A percentile compares a stretch with the other conserved stretches of the same genome.
phyloP scores from a whole-genome alignment of 2,113 vertebrate genomes.

The Megaceryle torquata region DNA sequence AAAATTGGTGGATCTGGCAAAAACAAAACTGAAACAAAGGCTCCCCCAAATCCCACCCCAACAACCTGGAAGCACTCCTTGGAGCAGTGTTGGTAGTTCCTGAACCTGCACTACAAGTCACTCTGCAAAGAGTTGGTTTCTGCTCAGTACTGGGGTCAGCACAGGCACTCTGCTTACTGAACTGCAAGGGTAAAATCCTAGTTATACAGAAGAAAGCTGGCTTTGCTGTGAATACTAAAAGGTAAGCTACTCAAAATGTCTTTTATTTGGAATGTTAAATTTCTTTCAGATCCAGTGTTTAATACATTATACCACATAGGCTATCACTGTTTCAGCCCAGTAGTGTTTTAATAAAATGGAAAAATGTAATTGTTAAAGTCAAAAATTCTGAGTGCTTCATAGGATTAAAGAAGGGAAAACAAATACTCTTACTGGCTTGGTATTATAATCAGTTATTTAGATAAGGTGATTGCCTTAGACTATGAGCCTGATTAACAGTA shows the following conservation, averaged over 20 bases:
- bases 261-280: not conserved
- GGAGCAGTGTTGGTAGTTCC: not conserved
- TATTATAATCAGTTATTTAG: conserved; percentile 2
- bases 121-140: rapidly evolving
- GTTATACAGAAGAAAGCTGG: conserved; percentile 1
- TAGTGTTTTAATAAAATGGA: not conserved
- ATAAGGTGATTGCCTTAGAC: not conserved
- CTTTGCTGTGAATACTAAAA: not conserved
- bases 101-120: not conserved
- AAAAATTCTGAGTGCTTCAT: conserved; percentile 2
- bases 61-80: not conserved
- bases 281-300: conserved; percentile 17
- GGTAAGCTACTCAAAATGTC: not conserved
- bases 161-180: conserved; percentile 16
- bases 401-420: conserved; percentile 19
- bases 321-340: not conserved
- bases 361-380: not conserved
- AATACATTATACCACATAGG: not conserved
- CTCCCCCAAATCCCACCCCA: not conserved
- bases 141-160: not conserved
- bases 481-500: conserved; percentile 20
- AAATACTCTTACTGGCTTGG: not conserved
- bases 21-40: not conserved
- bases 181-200: conserved; percentile 3
- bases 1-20: conserved; percentile 55